These are phyloP conservation scores for Hemicordylus capensis DNA, from an alignment of 2,113 vertebrate species.

Conservation along the genomic window DNA sequence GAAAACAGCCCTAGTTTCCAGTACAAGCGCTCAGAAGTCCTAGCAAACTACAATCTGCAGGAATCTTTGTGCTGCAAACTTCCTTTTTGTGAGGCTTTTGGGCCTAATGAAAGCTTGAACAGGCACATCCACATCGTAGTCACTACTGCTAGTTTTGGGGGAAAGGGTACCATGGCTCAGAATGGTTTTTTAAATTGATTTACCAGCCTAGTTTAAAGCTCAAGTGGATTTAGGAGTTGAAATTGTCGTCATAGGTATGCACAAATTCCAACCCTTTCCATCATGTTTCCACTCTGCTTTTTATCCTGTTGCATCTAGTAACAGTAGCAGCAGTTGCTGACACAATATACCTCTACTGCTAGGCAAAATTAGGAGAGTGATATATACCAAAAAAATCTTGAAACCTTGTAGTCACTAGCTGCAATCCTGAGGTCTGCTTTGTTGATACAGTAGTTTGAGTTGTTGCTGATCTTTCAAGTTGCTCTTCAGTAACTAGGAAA, in stretches of 20 bases:
- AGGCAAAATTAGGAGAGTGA: not conserved
- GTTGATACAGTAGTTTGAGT: not conserved
- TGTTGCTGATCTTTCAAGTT: not conserved
- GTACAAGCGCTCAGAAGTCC: not conserved
- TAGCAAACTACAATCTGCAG: not conserved
- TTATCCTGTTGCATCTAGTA: not conserved
- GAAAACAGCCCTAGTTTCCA: too few relatives aligned
- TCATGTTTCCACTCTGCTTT: not conserved
- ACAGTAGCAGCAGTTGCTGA: not conserved
- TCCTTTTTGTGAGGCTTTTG: not conserved
- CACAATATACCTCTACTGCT: not conserved
- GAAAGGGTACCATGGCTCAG: not conserved
- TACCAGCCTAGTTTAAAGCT: not conserved
- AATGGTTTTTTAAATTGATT: not conserved
- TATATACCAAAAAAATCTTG: not conserved
- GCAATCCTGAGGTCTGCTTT: too few relatives aligned
- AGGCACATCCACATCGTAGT: not conserved
- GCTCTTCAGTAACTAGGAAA: not conserved
- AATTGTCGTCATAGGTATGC: too few relatives aligned
- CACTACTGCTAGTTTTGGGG: not conserved
- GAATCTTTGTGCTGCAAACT: not conserved
- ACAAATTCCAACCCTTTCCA: too few relatives aligned
- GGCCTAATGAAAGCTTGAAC: not conserved
- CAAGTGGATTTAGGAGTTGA: too few relatives aligned
- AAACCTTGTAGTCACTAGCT: too few relatives aligned